Evolutionary conservation across 2,888 invertebrate species (phyloP).

Genomic region (Arenicola marina): DNA sequence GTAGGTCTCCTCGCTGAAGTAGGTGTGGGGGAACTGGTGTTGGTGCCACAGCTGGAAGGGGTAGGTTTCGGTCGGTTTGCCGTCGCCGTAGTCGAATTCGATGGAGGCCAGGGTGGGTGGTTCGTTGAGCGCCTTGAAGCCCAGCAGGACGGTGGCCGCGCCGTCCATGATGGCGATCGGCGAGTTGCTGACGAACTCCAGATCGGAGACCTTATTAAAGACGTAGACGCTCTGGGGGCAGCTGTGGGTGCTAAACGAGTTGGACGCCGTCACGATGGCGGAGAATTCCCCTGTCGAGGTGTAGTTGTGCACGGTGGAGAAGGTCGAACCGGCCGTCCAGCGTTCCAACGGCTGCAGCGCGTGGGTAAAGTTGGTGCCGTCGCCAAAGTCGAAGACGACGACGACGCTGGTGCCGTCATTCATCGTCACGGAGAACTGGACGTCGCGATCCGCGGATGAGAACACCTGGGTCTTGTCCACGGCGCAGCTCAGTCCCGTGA

Average conservation of each 20-base stretch:
- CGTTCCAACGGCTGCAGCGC: not conserved
- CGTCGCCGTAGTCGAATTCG: slow-evolving; percentile 8
- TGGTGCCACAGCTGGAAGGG: not conserved
- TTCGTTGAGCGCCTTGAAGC: not conserved
- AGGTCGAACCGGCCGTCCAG: not conserved
- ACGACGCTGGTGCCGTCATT: slow-evolving; percentile 4
- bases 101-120: slow-evolving; percentile 11
- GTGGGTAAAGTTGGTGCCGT: too few relatives aligned
- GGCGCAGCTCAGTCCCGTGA: too few relatives aligned
- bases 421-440: too few relatives aligned
- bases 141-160: too few relatives aligned
- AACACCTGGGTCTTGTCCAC: too few relatives aligned
- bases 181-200: not conserved
- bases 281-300: too few relatives aligned
- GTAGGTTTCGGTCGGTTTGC: not conserved
- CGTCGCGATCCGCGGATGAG: too few relatives aligned
- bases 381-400: slow-evolving; percentile 14
- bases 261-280: too few relatives aligned
- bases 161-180: too few relatives aligned
- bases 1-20: slow-evolving; percentile 15
- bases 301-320: too few relatives aligned
- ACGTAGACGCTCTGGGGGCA: slow-evolving; percentile 1
- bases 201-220: not conserved
- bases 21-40: slow-evolving; percentile 12
- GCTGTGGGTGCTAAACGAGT: not conserved